These are phyloP conservation scores for Dynastes tityus DNA, from an alignment of 2,888 invertebrate species.

Conservation along the genomic window DNA sequence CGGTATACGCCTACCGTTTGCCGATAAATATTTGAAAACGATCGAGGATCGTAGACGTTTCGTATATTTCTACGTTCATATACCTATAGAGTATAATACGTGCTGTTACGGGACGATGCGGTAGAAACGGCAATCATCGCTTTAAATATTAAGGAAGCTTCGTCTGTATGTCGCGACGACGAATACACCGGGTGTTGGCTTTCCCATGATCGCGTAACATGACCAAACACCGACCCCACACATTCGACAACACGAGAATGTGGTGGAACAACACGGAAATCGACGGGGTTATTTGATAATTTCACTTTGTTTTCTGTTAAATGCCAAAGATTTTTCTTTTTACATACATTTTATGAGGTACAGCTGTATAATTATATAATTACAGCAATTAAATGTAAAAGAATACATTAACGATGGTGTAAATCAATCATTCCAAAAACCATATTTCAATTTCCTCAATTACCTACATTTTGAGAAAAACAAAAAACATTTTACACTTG, in stretches of 20 bases:
- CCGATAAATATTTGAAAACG: constrained; percentile 48
- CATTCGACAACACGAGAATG: not conserved
- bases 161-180: constrained; percentile 39
- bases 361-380: no score
- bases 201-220: constrained; percentile 57
- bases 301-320: no score
- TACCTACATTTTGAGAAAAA: no score
- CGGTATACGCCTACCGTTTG: constrained; percentile 39
- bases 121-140: constrained; percentile 49
- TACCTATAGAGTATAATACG: constrained; percentile 14
- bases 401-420: no score
- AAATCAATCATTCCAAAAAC: no score
- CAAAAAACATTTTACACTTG: no score
- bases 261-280: not conserved
- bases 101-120: constrained; percentile 29
- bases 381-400: no score
- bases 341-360: no score
- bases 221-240: constrained; percentile 54
- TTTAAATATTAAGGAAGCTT: constrained; percentile 51
- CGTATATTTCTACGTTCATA: constrained; percentile 11
- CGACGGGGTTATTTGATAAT: not conserved
- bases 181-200: constrained; percentile 41
- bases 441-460: no score
- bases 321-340: no score
- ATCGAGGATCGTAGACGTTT: constrained; percentile 16